These are phyloP conservation scores for Suillia variegata DNA, from an alignment of 2,888 invertebrate species.

Conservation along the genomic window DNA sequence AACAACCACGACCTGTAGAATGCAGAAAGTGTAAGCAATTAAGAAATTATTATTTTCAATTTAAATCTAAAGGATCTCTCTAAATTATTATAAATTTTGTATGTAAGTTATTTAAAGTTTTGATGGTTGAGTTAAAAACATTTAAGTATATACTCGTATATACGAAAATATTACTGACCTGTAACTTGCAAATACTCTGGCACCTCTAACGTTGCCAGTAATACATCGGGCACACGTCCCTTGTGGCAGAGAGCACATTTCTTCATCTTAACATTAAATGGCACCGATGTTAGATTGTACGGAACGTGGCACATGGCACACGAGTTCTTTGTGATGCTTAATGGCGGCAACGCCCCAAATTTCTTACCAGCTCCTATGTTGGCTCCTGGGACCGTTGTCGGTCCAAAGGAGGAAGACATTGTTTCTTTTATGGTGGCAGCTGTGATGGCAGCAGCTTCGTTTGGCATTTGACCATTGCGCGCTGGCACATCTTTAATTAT, in stretches of 20 bases:
- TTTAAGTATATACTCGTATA: background rate
- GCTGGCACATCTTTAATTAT: conserved; percentile 47
- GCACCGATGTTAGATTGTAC: conserved; percentile 74
- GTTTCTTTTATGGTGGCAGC: conserved; percentile 35
- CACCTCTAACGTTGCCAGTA: conserved; percentile 87
- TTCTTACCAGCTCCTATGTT: conserved; percentile 35
- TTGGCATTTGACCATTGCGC: conserved; percentile 31
- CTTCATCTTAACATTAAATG: conserved; percentile 74
- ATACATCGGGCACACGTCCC: conserved; percentile 87
- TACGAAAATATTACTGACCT: conserved; percentile 44
- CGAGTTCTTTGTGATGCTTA: conserved; percentile 37
- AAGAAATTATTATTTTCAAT: background rate
- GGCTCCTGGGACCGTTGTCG: conserved; percentile 12
- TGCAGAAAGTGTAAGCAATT: background rate
- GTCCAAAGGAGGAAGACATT: conserved; percentile 40
- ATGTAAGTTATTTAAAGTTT: too few relatives aligned
- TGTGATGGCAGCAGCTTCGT: too few relatives aligned
- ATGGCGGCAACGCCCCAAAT: conserved; percentile 33
- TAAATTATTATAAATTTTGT: background rate
- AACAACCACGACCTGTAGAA: conserved; percentile 65
- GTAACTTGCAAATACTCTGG: conserved; percentile 76
- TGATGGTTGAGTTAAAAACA: too few relatives aligned
- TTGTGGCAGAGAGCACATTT: conserved; percentile 76
- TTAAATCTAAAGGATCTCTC: background rate
- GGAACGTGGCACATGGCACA: conserved; percentile 78